Base-by-base conservation (phyloP, 2,113 vertebrate species). In the Megaptera novaeangliae region DNA sequence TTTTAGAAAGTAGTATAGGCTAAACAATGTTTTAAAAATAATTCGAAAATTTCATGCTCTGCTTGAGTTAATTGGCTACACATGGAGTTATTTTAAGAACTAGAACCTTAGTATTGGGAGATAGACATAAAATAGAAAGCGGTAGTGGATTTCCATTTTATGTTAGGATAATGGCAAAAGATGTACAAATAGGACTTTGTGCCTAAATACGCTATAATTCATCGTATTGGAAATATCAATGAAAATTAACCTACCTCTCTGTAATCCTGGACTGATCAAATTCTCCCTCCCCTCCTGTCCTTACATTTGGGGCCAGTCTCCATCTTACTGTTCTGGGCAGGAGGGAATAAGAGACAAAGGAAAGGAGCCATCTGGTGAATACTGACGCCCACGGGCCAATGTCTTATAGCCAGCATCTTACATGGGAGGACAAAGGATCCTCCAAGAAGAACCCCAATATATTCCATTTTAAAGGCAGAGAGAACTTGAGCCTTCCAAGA, bases 21-120 rank as follows among this genome's bases (percentile, higher is more conserved):
- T 92, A 71, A 85, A 77, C 6, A 69, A 21, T 25, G 12, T 86
- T 96, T 93, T 68, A 29, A 97, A 90, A 97, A 78, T 95, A 78
- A 92, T 82, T 46, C 31, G 36, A 97, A 49, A 41, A 46, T 86
- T 41, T 74, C n/a, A 27, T 13, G 39, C 34, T 64, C 66, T 18
- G 6, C 23, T 72, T 71, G n/a, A 94, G 18, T 41, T 75, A 69
- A 59, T 44, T 92, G 72, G 63, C 68, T 78, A 34, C 55, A 49
- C 2, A 8, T 75, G 39, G 59, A 80, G 39, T 69, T 93, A 69
- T 71, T 96, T 91, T 69, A 77, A 95, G 96, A 89, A 57, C 39
- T 52, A 75, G 36, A 91, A 64, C 55, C 59, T 52, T 27, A 66
- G 59, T 29, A 3, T 66, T 29, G 12, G 31, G 63, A 88, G 87